phyloP scores from a whole-genome alignment of 1,140 invertebrate species.

The Reticulitermes speratus region DNA sequence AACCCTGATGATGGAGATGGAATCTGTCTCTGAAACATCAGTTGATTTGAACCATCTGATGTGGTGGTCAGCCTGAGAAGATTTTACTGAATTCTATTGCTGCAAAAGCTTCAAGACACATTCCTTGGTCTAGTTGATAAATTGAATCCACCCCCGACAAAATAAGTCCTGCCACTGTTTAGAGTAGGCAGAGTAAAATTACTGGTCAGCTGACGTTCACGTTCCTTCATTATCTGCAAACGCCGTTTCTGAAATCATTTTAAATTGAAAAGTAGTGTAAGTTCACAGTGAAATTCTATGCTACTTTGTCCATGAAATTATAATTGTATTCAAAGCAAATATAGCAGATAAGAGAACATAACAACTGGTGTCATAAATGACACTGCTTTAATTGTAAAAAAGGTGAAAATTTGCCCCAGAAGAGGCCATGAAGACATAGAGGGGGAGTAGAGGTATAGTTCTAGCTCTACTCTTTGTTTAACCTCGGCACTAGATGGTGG shows the following conservation, averaged over 20 bases:
- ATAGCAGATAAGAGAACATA: not conserved
- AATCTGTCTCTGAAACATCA: too few relatives aligned
- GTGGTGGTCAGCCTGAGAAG: too few relatives aligned
- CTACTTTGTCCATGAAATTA: not conserved
- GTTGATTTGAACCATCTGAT: too few relatives aligned
- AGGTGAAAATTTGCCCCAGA: too few relatives aligned
- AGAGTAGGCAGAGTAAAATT: not conserved
- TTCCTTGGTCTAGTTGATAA: not conserved
- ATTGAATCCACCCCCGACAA: not conserved
- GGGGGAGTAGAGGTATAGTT: too few relatives aligned
- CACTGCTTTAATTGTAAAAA: not conserved
- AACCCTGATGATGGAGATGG: too few relatives aligned
- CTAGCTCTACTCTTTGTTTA: too few relatives aligned
- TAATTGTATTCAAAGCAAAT: not conserved
- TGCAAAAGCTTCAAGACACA: too few relatives aligned
- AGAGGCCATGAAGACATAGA: too few relatives aligned
- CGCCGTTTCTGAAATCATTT: not conserved
- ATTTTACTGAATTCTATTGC: too few relatives aligned
- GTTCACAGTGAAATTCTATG: not conserved
- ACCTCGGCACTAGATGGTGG: too few relatives aligned
- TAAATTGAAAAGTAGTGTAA: not conserved
- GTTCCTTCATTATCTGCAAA: not conserved
- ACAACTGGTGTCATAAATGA: too few relatives aligned
- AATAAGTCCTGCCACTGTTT: not conserved
- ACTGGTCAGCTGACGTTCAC: not conserved